Evolutionary conservation across 2,888 invertebrate genomes (phyloP), one percentile per base, ranked within the genome.

Genomic region (Spilarctia lutea): DNA sequence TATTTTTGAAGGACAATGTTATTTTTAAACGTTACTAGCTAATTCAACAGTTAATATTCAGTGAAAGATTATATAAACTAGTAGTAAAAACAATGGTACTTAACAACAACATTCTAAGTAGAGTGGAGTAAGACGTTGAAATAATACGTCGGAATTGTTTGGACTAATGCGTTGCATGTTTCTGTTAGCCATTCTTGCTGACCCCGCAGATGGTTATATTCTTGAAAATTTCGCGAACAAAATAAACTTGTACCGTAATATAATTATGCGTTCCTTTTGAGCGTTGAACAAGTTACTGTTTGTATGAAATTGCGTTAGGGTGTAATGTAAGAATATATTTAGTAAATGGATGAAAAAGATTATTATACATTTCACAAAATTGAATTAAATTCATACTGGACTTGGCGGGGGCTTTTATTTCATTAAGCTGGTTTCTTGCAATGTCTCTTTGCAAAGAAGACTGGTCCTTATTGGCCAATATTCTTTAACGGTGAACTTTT

Each of bases 121-220:
- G 74, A 83, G 75, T 56, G 76, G 75, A 83, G 73, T 79, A 79
- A 79, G 80, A 80, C 71, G 71, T 71, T 79, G 70, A 81, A 83
- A 82, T 82, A 79, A 79, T 75, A 68, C 71, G 18, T 81, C 78
- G 75, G 56, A 83, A 81, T 82, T 87, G 78, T 83, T 82, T 79
- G 78, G 72, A 71, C 77, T 79, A 82, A 83, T 79, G 82, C 78
- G 80, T 76, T 68, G 79, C 73, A 80, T 76, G 75, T 77, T 81
- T 82, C 75, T 78, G 81, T 82, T 80, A 77, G 82, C 82, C 80
- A 75, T 83, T 74, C 60, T 79, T 79, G 77, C 74, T 83, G 79
- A 81, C 77, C 83, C 73, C 75, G 73, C 74, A 74, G 72, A 76
- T 76, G 79, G 81, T 83, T 81, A 77, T 70, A 72, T 78, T 81